Evolutionary conservation across 2,797 vertebrate genomes (phyloP), one percentile per base, ranked within the genome.

Genomic region (Tadarida brasiliensis): DNA sequence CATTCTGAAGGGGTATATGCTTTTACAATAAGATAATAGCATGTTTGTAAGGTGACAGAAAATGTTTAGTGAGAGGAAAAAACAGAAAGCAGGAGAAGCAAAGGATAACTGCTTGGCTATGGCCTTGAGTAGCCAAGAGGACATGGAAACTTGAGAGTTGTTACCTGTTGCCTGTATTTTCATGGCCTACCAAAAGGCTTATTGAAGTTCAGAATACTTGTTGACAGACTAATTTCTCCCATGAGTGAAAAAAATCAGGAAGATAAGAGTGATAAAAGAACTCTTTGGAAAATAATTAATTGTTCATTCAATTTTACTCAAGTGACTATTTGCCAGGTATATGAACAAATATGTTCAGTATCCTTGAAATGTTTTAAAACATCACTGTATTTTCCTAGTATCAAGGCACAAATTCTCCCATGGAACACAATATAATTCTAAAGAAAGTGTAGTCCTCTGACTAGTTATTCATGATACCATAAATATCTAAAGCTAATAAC

Each of bases 401-500:
- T 91, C 20, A 83, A 44, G 16, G 70, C 17, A 49, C 15, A 95
- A 59, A 84, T 68, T 87, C 39, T 86, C n/a, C 39, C 87, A 91
- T 93, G 65, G 80, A 94, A 88, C 49, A 83, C 85, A 87, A 92
- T 90, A 11, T 49, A 91, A 56, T 95, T 87, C 57, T 93, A 61
- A 78, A 78, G 44, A 96, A 96, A 96, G 82, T 73, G 5, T 11
- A 93, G 83, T 95, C 94, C 33, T 94, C 26, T 90, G 92, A 84
- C 80, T 77, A 84, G 77, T 56, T 94, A 95, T 91, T 96, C 56
- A 93, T 71, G 33, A 35, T 82, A 70, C 54, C 92, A 93, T 97
- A 97, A 97, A 96, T 96, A 95, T 90, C 89, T 70, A 91, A 77
- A 92, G 73, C 67, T 93, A 96, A 96, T 97, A 83, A 97, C 39